Conservation (phyloP, 2,797 vertebrate species). For the Takifugu ocellatus region DNA sequence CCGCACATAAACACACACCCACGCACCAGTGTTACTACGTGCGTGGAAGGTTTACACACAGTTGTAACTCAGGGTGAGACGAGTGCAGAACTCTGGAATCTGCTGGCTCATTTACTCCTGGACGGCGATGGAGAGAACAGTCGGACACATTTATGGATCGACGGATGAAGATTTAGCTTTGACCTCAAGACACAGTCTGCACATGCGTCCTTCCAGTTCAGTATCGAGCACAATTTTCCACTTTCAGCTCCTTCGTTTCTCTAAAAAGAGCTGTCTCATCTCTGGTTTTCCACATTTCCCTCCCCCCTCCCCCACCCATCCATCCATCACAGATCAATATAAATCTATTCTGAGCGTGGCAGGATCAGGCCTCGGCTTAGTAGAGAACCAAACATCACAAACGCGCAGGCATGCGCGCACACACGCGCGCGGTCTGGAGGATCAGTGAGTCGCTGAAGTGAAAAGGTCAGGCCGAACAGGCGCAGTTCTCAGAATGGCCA, state of each 20-base stretch:
- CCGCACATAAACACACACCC: constrained; percentile 6
- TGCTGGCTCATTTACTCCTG: constrained; percentile 20
- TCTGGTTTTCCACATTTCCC: constrained; percentile 13
- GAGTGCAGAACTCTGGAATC: constrained; percentile 13
- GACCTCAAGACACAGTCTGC: constrained; percentile 3
- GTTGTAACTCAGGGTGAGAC: background rate
- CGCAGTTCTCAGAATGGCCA: constrained; percentile 33
- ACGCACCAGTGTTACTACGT: constrained; percentile 2
- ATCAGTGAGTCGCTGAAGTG: constrained; percentile 9
- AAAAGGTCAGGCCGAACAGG: constrained; percentile 10
- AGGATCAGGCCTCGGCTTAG: constrained; percentile 40
- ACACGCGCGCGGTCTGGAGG: background rate
- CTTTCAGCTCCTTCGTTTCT: background rate
- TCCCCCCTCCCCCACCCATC: background rate
- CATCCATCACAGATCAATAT: constrained; percentile 44
- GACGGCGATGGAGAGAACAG: constrained; percentile 16
- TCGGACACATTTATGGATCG: too few relatives aligned
- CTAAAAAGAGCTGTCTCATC: background rate
- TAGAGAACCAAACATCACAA: constrained; percentile 43
- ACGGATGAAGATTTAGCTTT: constrained; percentile 8
- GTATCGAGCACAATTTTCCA: background rate
- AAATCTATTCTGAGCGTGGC: constrained; percentile 47
- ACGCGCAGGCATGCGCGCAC: constrained; percentile 12
- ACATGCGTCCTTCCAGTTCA: background rate
- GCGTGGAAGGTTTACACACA: background rate